Evolutionary conservation across 2,113 vertebrate genomes (phyloP).

Genomic region (Narcine bancroftii): DNA sequence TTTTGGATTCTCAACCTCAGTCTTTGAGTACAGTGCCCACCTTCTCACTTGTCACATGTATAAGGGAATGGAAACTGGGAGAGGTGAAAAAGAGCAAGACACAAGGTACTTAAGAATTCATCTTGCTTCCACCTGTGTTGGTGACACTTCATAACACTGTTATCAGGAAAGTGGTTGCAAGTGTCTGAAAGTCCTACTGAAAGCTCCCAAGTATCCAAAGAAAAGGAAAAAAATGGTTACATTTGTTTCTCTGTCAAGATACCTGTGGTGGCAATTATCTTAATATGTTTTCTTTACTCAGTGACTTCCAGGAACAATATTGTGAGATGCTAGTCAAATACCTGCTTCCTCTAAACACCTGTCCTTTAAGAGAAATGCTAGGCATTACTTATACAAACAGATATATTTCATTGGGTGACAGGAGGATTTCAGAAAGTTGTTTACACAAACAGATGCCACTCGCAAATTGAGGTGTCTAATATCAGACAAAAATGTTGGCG

Average conservation of each 20-base stretch:
- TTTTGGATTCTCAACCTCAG: too few relatives aligned
- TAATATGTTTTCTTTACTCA: background rate
- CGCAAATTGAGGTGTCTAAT: too few relatives aligned
- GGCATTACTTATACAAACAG: background rate
- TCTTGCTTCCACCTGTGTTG: background rate
- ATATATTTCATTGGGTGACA: too few relatives aligned
- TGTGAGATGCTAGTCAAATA: background rate
- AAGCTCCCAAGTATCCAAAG: background rate
- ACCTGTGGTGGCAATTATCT: background rate
- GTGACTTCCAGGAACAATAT: background rate
- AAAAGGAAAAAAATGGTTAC: background rate
- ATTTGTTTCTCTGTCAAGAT: background rate
- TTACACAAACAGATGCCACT: too few relatives aligned
- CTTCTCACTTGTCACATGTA: background rate
- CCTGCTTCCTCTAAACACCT: background rate
- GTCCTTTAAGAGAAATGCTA: background rate
- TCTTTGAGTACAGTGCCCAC: too few relatives aligned
- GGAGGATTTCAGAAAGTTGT: too few relatives aligned
- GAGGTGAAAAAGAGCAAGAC: background rate
- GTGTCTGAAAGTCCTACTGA: background rate
- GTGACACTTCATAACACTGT: background rate
- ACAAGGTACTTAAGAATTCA: background rate
- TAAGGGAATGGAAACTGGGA: background rate
- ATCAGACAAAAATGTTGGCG: too few relatives aligned
- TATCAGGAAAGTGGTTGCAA: background rate